These are phyloP conservation scores for Orchesella cincta DNA, from an alignment of 1,140 invertebrate genomes.

Conservation along the genomic window DNA sequence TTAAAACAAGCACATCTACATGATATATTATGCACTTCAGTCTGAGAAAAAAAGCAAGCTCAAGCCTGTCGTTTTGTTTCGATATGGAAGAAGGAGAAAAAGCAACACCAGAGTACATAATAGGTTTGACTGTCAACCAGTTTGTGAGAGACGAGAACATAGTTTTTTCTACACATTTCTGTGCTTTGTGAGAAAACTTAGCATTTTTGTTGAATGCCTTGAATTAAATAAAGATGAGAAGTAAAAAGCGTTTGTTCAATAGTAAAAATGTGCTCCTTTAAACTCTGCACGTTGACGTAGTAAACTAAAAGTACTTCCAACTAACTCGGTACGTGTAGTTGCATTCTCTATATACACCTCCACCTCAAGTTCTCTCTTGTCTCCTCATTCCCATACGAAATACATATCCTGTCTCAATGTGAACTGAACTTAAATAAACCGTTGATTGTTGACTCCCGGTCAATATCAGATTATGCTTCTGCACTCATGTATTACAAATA, in stretches of 20 bases:
- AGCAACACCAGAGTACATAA: too few species aligned
- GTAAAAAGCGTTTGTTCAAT: too few species aligned
- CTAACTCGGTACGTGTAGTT: background rate
- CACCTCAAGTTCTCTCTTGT: background rate
- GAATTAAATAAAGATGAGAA: slow-evolving; percentile 10
- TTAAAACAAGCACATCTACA: background rate
- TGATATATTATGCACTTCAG: too few species aligned
- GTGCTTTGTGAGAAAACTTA: slow-evolving; percentile 21
- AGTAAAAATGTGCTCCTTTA: too few species aligned
- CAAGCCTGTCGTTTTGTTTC: too few species aligned
- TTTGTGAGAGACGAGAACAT: slow-evolving; percentile 20
- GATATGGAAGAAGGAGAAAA: too few species aligned
- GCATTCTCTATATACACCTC: background rate
- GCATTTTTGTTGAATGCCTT: slow-evolving; percentile 23
- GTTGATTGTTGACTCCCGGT: slow-evolving; percentile 16
- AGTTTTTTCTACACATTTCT: slow-evolving; percentile 17
- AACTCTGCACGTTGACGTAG: too few species aligned
- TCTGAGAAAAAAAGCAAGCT: too few species aligned
- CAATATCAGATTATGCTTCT: background rate
- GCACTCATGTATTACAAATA: background rate
- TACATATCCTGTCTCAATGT: slow-evolving; percentile 19
- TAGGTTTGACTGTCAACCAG: slow-evolving; percentile 20
- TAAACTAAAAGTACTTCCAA: background rate
- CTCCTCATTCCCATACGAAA: slow-evolving; percentile 25
- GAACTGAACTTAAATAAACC: background rate